Conservation (phyloP, 2,888 invertebrate species). For the Chorisops tibialis region DNA sequence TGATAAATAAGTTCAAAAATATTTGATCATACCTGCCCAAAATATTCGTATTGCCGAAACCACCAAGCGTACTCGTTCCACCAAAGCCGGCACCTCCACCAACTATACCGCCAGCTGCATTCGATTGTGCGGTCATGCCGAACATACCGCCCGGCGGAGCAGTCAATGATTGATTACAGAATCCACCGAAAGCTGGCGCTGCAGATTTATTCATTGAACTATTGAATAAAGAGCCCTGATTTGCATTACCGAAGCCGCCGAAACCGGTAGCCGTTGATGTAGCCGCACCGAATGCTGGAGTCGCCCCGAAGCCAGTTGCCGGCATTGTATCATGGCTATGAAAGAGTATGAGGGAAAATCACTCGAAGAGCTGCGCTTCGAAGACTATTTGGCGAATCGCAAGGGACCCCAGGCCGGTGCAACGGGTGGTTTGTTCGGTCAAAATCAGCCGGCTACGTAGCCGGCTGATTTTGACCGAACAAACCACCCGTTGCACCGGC, state of each 20-base stretch:
- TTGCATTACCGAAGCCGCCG: slow-evolving; percentile 48
- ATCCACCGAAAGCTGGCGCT: slow-evolving; percentile 58
- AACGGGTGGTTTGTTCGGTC: too few relatives aligned
- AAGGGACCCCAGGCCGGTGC: too few relatives aligned
- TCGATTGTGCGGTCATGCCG: slow-evolving; percentile 51
- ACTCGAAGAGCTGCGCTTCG: too few relatives aligned
- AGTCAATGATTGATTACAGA: slow-evolving; percentile 51
- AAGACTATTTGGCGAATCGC: too few relatives aligned
- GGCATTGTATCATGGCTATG: too few relatives aligned
- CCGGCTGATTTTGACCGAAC: slow-evolving; percentile 42
- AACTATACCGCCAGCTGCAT: slow-evolving; percentile 49
- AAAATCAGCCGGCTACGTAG: slow-evolving; percentile 54
- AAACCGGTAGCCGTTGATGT: slow-evolving; percentile 49
- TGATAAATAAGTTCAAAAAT: too few relatives aligned
- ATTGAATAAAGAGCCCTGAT: slow-evolving; percentile 45
- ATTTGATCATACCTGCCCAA: not conserved
- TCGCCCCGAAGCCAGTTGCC: slow-evolving; percentile 40
- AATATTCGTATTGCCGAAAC: slow-evolving; percentile 7
- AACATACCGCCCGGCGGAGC: slow-evolving; percentile 52
- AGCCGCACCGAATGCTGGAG: slow-evolving; percentile 30
- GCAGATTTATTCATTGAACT: slow-evolving; percentile 50
- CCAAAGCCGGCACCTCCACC: slow-evolving; percentile 48
- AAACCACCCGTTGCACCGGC: slow-evolving; percentile 52
- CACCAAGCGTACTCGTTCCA: slow-evolving; percentile 37
- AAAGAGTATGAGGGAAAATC: too few relatives aligned